Percentiles rank a stretch among this genome's conserved stretches.
phyloP scores from a whole-genome alignment of 2,797 vertebrate species.

The Lagodon rhomboides region DNA sequence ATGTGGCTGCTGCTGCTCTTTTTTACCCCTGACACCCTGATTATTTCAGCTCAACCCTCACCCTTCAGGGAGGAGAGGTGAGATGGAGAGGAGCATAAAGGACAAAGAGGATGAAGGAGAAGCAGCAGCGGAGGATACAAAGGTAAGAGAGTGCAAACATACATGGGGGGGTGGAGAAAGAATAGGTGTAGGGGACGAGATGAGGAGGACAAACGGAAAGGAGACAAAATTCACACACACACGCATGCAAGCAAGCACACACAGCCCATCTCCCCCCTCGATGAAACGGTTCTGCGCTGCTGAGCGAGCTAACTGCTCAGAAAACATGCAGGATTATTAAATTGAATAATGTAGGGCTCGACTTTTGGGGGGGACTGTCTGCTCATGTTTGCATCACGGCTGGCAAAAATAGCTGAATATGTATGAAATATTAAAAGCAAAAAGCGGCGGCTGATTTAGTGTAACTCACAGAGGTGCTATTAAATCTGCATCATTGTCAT shows the following conservation, averaged over 20 bases:
- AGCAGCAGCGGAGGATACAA: not conserved
- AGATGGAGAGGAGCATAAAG: not conserved
- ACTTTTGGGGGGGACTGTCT: constrained; percentile 49
- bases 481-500: constrained; percentile 31
- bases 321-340: constrained; percentile 62
- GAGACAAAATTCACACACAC: not conserved
- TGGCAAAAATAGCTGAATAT: constrained; percentile 70
- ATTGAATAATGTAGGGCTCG: constrained; percentile 69
- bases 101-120: constrained; percentile 19
- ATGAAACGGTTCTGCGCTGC: constrained; percentile 47
- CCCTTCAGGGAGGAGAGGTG: constrained; percentile 30
- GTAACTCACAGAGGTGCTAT: constrained; percentile 14
- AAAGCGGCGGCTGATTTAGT: constrained; percentile 16
- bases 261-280: constrained; percentile 40
- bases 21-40: constrained; percentile 15
- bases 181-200: not conserved
- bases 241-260: not conserved
- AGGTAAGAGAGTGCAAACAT: constrained; percentile 9
- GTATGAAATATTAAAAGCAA: constrained; percentile 76
- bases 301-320: constrained; percentile 41
- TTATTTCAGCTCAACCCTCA: constrained; percentile 34
- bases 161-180: not conserved
- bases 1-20: constrained; percentile 26
- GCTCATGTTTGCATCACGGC: constrained; percentile 59
- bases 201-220: not conserved